phyloP scores from a whole-genome alignment of 2,888 invertebrate species.

The Brachyptera risi region DNA sequence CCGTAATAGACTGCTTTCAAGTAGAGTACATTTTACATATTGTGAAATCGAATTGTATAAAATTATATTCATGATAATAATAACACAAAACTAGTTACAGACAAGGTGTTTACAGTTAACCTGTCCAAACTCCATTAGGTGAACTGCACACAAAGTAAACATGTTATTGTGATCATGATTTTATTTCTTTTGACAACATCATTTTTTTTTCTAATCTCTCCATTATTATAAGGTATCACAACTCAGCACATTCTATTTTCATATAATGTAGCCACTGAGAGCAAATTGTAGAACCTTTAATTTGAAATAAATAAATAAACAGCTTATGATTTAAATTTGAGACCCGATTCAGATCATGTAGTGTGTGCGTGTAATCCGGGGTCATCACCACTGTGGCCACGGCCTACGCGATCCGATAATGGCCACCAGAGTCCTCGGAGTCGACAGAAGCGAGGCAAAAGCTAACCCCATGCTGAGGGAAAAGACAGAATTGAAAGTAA shows the following conservation, averaged over 20 bases:
- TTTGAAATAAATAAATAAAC: slow-evolving; percentile 17
- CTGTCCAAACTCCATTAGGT: slow-evolving; percentile 8
- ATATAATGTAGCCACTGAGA: background rate
- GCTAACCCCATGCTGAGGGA: background rate
- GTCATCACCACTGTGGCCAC: background rate
- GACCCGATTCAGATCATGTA: no score
- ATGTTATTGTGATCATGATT: slow-evolving; percentile 4
- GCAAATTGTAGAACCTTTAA: slow-evolving; percentile 5
- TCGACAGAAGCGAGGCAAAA: slow-evolving; percentile 1
- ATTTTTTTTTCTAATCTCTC: no score
- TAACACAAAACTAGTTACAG: no score
- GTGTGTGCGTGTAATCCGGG: background rate
- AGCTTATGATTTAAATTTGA: no score
- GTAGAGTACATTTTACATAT: no score
- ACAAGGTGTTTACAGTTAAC: no score
- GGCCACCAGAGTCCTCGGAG: no score
- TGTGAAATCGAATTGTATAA: no score
- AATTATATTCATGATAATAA: no score
- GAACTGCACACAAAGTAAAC: slow-evolving; percentile 1
- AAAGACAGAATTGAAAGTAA: slow-evolving; percentile 6
- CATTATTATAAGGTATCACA: background rate
- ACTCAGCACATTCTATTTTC: slow-evolving; percentile 8
- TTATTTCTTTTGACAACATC: slow-evolving; percentile 12
- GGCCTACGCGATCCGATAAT: background rate
- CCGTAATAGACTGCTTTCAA: no score